A percentile compares a stretch with the other conserved stretches of the same genome.
Conservation (phyloP, 2,888 invertebrate species). For the Hoplodrina blanda region DNA sequence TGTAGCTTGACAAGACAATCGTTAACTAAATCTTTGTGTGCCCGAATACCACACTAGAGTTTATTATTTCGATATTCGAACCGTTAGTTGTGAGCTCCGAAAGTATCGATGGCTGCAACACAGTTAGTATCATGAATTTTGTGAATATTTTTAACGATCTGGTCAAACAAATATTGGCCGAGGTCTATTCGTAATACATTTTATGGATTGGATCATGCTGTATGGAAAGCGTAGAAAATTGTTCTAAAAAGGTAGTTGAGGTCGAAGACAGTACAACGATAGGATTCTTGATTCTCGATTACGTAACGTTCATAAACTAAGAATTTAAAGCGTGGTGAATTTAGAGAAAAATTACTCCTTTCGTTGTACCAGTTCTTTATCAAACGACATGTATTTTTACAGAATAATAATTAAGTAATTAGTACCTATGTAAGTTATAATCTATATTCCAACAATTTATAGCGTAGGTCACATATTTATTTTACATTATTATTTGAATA, state of each 20-base stretch:
- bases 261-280: slow-evolving; percentile 1
- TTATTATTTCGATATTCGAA: background rate
- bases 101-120: background rate
- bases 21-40: background rate
- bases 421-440: background rate
- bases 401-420: background rate
- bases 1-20: background rate
- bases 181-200: background rate
- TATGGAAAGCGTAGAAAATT: background rate
- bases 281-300: background rate
- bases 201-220: background rate
- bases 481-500: background rate
- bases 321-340: background rate
- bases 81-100: background rate
- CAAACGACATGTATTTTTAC: slow-evolving; percentile 38
- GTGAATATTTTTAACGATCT: background rate
- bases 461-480: background rate
- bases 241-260: slow-evolving; percentile 5
- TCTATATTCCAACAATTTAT: background rate
- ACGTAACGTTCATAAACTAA: background rate
- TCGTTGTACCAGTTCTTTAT: background rate
- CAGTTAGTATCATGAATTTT: background rate
- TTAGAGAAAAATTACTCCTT: background rate
- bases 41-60: background rate
- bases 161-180: background rate